Percentiles rank a stretch among this genome's conserved stretches.
Conservation (phyloP, 2,113 vertebrate genomes). For the Crotalus viridis region DNA sequence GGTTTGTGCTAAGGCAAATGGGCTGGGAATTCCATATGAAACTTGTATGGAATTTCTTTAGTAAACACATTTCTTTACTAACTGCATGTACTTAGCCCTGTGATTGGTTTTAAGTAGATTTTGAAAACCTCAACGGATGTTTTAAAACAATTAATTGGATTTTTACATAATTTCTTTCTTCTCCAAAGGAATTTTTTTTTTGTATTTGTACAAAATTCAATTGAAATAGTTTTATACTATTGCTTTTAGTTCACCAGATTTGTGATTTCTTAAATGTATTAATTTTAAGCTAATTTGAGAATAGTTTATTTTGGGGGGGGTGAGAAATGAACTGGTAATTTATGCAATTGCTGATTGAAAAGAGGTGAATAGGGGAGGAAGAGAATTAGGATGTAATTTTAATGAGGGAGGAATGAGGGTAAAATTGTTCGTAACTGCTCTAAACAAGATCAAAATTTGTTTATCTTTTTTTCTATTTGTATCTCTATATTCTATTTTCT, state of each 20-base stretch:
- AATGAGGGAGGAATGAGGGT: neutral
- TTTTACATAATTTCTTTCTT: neutral
- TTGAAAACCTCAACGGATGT: neutral
- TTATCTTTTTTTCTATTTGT: neutral
- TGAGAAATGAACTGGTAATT: neutral
- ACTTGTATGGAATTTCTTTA: neutral
- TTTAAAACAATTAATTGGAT: neutral
- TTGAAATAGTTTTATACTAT: neutral
- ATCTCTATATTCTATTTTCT: neutral
- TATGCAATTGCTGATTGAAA: neutral
- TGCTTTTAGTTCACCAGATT: neutral
- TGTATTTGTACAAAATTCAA: neutral
- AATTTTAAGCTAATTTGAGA: neutral
- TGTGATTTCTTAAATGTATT: neutral
- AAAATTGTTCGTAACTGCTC: neutral
- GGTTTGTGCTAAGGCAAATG: neutral
- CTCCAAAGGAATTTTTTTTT: neutral
- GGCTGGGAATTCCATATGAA: neutral
- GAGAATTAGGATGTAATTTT: neutral
- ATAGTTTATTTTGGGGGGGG: neutral
- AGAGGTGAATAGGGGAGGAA: neutral
- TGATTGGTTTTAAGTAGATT: neutral
- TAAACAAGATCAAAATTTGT: neutral
- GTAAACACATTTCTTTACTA: neutral
- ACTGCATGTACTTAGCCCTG: neutral